Base-by-base conservation (phyloP, 2,888 invertebrate species). In the Scaptodrosophila latifasciaeformis region DNA sequence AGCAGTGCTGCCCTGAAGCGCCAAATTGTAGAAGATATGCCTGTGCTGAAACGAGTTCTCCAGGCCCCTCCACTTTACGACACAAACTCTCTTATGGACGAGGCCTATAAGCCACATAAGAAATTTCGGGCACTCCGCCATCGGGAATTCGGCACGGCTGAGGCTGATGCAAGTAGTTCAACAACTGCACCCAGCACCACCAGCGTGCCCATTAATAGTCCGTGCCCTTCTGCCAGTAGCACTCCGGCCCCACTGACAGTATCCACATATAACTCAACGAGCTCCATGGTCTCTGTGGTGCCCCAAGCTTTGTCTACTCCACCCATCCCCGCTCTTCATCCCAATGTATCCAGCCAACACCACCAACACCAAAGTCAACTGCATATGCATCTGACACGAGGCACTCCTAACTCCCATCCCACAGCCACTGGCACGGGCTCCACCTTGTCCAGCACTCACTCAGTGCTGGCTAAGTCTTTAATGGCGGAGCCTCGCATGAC, bases 401-500 rank as follows among this genome's bases (percentile, higher is more conserved):
- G 87, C 72, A 78, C 7, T 3, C 84, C 89, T 89, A 72, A 89
- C 88, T 60, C 88, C 89, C 57, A 88, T 87, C 74, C 78, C 15
- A 34, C 34, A 34, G 5, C 12, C 13, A 17, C 17, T 10, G 37
- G 15, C 18, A 24, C 12, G 4, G 49, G 71, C 52, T 90, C 91
- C 40, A 89, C 93, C 40, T 88, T 95, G 51, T 94, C 94, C 67
- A 93, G 93, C 81, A 95, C 94, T 56, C 95, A 95, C 88, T 95
- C 95, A 31, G 96, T 95, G 76, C 88, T 96, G 65, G 96, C 96
- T 68, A 94, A 94, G 84, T 94, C 95, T 56, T 87, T 96, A 64
- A 95, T 95, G 93, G 96, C 95, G 83, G 95, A 95, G n/a, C 96
- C 96, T 5, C 90, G 95, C 72, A 95, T 96, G 94, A 96, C 95